Evolutionary conservation across 2,113 vertebrate species (phyloP), one percentile per base, ranked within the genome.

Genomic region (Centropus unirufus): DNA sequence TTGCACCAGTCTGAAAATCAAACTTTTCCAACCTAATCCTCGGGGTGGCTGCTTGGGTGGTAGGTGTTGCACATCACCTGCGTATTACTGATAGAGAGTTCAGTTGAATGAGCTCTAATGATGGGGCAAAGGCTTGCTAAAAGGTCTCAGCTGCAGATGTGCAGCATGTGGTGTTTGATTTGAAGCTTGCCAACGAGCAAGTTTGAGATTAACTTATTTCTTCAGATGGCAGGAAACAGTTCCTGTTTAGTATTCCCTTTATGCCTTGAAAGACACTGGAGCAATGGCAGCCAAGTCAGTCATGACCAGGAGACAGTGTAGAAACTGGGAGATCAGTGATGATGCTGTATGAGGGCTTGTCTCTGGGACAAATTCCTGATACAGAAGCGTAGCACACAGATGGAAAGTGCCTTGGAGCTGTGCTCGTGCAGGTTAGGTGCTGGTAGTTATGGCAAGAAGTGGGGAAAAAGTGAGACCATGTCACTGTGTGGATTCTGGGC

Each of bases 401-500:
- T 39, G 15, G 23, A 2, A 0, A 3, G 42, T 84, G 46, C 66
- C 24, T 58, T 21, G 27, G 1, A 49, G 26, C 32, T 46, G 4
- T 51, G 0, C 26, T 73, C 15, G 4, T 46, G 32, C 2, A 2
- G 15, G 16, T 61, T 68, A 17, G 30, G 23, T 8, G 11, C n/a
- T 26, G 34, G 34, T 14, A 87, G 23, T 75, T 69, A 5, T 51
- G 15, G 63, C 52, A n/a, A 54, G 14, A 30, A 69, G 54, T 22
- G 10, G 30, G 19, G 24, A 7, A 8, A 9, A n/a, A 61, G 14
- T 13, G 8, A 46, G 12, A 6, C 20, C 2, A 0, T 15, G n/a
- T 10, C 14, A 20, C 36, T 11, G 1, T 59, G 44, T 68, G 34
- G 27, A 5, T 59, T 80, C 15, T 42, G 54, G 18, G 10, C 59